Base-by-base conservation (phyloP, 2,888 invertebrate genomes). In the Mythimna impura region DNA sequence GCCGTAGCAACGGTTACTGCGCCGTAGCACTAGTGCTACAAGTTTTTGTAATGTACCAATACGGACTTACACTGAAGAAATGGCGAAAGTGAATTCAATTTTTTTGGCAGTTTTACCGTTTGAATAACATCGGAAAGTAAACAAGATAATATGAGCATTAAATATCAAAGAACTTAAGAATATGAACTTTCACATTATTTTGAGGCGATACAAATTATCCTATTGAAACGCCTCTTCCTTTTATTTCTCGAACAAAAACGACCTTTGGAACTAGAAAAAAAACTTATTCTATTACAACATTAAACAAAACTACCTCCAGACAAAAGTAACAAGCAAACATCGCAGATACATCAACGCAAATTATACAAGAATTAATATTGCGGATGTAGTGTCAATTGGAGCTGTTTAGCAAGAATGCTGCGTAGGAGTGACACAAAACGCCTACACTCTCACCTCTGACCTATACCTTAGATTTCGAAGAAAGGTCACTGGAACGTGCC, bases 381-480 rank as follows among this genome's bases (percentile, higher is more conserved):
- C 43, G 55, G 40, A 63, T 14, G 55, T 6, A 30, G 9, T 50
- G 64, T 43, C 50, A 62, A 79, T 64, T 68, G 55, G 63, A 52
- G 76, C 75, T 78, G 34, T 8, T 20, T 14, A 9, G 73, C n/a
- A n/a, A 25, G 50, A 34, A 43, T 54, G 20, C 22, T 80, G 66
- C 75, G 71, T 71, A 60, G 64, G 66, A 66, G 71, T 66, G 50
- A 73, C 73, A 73, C 20, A n/a, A 40, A n/a, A 72, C 76, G 71
- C 83, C 80, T 36, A 36, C 66, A 47, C 58, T 47, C 22, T 66
- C 40, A 73, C 73, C 71, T 81, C 22, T 80, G 83, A 80, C 84
- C 81, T 82, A 66, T 66, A 34, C 9, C 20, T 55, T n/a, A 12
- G 12, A 12, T n/a, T 20, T 47, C 58, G 14, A 25, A 14, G 20